Evolutionary conservation across 2,797 vertebrate species (phyloP).

Genomic region (Caiman crocodilus): DNA sequence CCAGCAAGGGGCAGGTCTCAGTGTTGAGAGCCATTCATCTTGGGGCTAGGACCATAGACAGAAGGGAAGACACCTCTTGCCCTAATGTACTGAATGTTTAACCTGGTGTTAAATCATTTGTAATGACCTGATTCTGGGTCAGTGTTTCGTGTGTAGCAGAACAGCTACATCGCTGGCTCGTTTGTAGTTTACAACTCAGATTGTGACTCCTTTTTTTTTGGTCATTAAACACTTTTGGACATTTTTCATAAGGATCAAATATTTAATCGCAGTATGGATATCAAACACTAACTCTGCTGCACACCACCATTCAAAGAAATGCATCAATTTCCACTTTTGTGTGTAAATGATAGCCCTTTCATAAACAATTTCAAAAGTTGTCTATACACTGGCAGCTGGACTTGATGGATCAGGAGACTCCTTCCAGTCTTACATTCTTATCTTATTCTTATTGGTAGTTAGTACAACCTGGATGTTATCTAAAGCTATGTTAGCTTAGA

Average conservation of each 20-base stretch:
- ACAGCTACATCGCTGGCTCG: too few relatives aligned
- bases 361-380: neutral
- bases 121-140: too few relatives aligned
- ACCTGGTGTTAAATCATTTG: too few relatives aligned
- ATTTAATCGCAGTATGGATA: neutral
- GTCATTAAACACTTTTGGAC: neutral
- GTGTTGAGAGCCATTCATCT: too few relatives aligned
- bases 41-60: too few relatives aligned
- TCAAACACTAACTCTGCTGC: neutral
- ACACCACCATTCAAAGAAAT: neutral
- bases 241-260: neutral
- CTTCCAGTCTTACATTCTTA: neutral
- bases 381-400: neutral
- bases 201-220: neutral
- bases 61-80: too few relatives aligned
- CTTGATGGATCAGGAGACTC: neutral
- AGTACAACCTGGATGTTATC: neutral
- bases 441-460: neutral
- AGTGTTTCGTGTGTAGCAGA: too few relatives aligned
- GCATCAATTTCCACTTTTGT: neutral
- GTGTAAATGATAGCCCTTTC: neutral
- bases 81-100: too few relatives aligned
- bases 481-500: neutral
- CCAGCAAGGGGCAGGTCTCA: too few relatives aligned
- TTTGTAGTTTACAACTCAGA: neutral